A percentile compares a stretch with the other conserved stretches of the same genome.
phyloP scores from a whole-genome alignment of 2,888 invertebrate genomes.

The Lepidonotus clava region DNA sequence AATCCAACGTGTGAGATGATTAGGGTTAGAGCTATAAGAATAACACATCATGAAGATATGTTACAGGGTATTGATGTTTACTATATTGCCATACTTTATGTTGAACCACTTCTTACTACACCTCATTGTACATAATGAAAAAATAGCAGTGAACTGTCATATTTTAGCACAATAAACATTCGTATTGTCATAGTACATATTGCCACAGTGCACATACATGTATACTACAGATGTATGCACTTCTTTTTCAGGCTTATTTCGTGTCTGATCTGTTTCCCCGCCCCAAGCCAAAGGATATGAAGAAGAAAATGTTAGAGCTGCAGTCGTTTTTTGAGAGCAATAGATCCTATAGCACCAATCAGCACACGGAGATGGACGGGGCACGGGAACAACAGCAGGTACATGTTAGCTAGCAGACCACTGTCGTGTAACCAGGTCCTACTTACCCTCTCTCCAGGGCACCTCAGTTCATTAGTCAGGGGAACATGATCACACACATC shows the following conservation, averaged over 20 bases:
- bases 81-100: background rate
- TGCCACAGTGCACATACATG: background rate
- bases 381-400: background rate
- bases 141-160: background rate
- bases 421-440: background rate
- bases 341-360: background rate
- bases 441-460: background rate
- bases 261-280: slow-evolving; percentile 38
- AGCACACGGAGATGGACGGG: background rate
- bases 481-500: too few relatives aligned
- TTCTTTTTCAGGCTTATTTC: slow-evolving; percentile 5
- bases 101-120: background rate
- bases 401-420: background rate
- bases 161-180: background rate
- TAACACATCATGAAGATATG: too few relatives aligned
- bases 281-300: slow-evolving; percentile 5
- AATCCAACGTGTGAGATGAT: too few relatives aligned
- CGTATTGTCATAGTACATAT: background rate
- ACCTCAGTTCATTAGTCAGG: background rate
- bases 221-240: background rate
- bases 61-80: too few relatives aligned
- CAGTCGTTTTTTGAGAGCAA: background rate
- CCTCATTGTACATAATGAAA: background rate
- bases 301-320: background rate
- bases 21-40: too few relatives aligned